Evolutionary conservation across 2,888 invertebrate genomes (phyloP).

Genomic region (Rambutsinella grinnellia): DNA sequence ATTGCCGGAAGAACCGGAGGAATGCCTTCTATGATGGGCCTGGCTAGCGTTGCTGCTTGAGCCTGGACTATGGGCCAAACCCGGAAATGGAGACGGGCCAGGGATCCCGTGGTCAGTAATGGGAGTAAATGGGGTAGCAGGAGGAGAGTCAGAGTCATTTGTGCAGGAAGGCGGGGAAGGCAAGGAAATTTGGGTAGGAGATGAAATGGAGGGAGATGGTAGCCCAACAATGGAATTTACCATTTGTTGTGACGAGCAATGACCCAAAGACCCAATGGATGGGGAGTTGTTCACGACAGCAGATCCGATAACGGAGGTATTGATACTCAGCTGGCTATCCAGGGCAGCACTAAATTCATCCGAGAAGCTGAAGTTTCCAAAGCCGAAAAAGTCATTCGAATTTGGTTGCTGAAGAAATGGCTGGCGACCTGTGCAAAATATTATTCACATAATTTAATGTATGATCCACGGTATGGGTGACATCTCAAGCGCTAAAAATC

Average conservation of each 20-base stretch:
- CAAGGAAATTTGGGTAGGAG: conserved; percentile 57
- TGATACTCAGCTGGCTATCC: conserved; percentile 66
- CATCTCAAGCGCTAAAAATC: not conserved
- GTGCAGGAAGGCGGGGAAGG: conserved; percentile 63
- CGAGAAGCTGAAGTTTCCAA: conserved; percentile 66
- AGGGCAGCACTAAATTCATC: conserved; percentile 66
- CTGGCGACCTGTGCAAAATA: conserved; percentile 60
- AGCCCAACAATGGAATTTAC: conserved; percentile 66
- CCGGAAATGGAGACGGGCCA: conserved; percentile 53
- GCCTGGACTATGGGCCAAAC: conserved; percentile 59
- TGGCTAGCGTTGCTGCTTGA: conserved; percentile 59
- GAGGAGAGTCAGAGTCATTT: conserved; percentile 62
- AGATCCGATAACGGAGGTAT: conserved; percentile 60
- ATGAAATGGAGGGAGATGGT: conserved; percentile 60
- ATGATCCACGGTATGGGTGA: not conserved
- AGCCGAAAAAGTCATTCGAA: conserved; percentile 66
- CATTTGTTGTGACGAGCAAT: conserved; percentile 65
- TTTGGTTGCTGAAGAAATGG: conserved; percentile 64
- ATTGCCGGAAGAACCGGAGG: conserved; percentile 68
- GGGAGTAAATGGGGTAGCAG: conserved; percentile 61
- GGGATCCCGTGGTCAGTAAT: conserved; percentile 53
- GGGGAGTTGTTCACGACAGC: conserved; percentile 56
- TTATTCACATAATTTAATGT: not conserved
- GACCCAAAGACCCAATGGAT: conserved; percentile 56
- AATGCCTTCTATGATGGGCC: conserved; percentile 59